Evolutionary conservation across 2,888 invertebrate species (phyloP), one percentile per base, ranked within the genome.

Genomic region (Polyommatus iphigenia): DNA sequence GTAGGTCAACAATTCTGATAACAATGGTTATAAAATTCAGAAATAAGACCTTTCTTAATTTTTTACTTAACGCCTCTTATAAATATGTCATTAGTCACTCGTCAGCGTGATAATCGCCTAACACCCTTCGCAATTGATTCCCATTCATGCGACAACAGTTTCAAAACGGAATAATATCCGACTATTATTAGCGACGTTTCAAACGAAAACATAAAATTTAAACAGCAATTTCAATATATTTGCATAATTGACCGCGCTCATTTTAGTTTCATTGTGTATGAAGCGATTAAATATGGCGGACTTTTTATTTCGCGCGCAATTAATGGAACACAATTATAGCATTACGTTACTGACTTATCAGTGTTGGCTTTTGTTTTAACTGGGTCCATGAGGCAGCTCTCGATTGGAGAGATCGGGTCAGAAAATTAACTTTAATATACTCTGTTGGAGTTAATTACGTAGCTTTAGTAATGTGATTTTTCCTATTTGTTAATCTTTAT

Each of bases 211-310:
- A 75, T 75, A 75, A 75, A 75, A 75, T 75, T 75, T 46, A 75
- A 75, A 75, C 75, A 75, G 54, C 75, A 75, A 75, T 75, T 75
- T 75, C 75, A 75, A 75, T 75, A 75, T 75, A 75, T 75, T 75
- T 75, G 75, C 75, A 75, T 75, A 75, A 75, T 75, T 75, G 75
- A 75, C 75, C 75, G 75, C 46, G 46, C 75, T 50, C 75, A 75
- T 75, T 75, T 54, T 75, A 75, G 75, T 75, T 75, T 50, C 75
- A 75, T 75, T 75, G 75, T 75, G 75, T 75, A 46, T 73, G 75
- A 54, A 54, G 54, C 75, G 75, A 29, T 75, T 75, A 75, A 75
- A 75, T 54, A 75, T 75, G 50, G 75, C 72, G 36, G 41, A 20
- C 41, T 36, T 72, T 72, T 72, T 72, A 41, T 41, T 72, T 72